Percentiles rank a stretch among this genome's conserved stretches.
Evolutionary conservation across 2,888 invertebrate genomes (phyloP).

Genomic region (Rhodophaea formosa): DNA sequence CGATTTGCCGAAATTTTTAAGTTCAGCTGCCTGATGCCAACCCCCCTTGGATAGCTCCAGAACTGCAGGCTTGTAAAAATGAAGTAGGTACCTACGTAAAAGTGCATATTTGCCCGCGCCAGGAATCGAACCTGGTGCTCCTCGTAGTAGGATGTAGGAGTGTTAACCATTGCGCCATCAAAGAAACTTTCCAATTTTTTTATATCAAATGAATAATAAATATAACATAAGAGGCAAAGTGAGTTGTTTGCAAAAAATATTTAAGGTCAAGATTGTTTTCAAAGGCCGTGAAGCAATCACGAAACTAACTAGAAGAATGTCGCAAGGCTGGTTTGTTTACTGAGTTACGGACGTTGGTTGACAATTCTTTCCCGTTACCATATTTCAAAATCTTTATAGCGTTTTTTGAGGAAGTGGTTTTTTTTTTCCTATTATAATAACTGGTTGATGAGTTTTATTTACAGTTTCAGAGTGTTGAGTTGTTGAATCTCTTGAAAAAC

Average conservation of each 20-base stretch:
- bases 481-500: too few relatives aligned
- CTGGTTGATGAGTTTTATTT: too few relatives aligned
- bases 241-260: conserved; percentile 17
- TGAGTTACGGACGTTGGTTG: conserved; percentile 20
- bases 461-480: too few relatives aligned
- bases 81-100: too few relatives aligned
- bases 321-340: conserved; percentile 25
- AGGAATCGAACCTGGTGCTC: too few relatives aligned
- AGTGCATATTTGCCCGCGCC: too few relatives aligned
- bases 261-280: conserved; percentile 20
- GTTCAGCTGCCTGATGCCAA: too few relatives aligned
- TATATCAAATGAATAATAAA: not conserved
- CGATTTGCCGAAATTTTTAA: too few relatives aligned
- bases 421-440: too few relatives aligned
- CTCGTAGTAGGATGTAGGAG: too few relatives aligned
- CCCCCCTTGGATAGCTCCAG: too few relatives aligned
- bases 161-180: not conserved
- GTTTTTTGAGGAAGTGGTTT: not conserved
- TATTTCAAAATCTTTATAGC: not conserved
- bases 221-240: conserved; percentile 3
- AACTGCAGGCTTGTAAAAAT: too few relatives aligned
- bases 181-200: not conserved
- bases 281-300: conserved; percentile 26
- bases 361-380: not conserved
- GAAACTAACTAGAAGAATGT: conserved; percentile 24